Conservation (phyloP, 2,888 invertebrate species). For the Himalopsyche anomala region DNA sequence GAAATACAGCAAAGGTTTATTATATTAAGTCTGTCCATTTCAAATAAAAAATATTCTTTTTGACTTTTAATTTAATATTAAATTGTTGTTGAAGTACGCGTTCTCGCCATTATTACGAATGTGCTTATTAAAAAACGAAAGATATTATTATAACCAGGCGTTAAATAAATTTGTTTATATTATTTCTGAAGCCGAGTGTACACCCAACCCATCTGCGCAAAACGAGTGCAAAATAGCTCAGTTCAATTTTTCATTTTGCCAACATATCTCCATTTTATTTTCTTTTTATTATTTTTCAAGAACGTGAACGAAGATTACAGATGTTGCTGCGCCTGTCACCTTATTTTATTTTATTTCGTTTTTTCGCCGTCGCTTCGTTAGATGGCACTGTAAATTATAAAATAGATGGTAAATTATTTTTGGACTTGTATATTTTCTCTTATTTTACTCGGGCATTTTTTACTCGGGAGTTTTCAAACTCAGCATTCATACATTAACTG, state of each 20-base stretch:
- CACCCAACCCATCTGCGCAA: constrained; percentile 38
- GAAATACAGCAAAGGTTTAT: too few relatives aligned
- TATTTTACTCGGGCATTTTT: too few relatives aligned
- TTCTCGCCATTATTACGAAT: too few relatives aligned
- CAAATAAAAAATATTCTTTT: too few relatives aligned
- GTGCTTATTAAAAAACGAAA: too few relatives aligned
- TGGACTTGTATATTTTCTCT: constrained; percentile 35
- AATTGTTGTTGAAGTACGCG: too few relatives aligned
- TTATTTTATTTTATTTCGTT: constrained; percentile 50
- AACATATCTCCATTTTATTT: constrained; percentile 37
- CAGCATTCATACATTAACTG: too few relatives aligned
- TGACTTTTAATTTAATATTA: too few relatives aligned
- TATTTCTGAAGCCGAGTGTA: background rate
- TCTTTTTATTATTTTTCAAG: constrained; percentile 52
- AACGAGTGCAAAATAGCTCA: constrained; percentile 52
- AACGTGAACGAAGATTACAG: constrained; percentile 56
- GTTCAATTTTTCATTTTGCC: constrained; percentile 44
- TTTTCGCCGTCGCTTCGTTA: constrained; percentile 57
- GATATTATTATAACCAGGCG: too few relatives aligned
- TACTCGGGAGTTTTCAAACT: too few relatives aligned
- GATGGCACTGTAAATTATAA: constrained; percentile 59
- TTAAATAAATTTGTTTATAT: too few relatives aligned
- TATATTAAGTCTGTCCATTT: too few relatives aligned
- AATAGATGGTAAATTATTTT: constrained; percentile 16
- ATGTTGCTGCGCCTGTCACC: constrained; percentile 51